Base-by-base conservation (phyloP, 2,888 invertebrate species). In the Tetanocera ferruginea region DNA sequence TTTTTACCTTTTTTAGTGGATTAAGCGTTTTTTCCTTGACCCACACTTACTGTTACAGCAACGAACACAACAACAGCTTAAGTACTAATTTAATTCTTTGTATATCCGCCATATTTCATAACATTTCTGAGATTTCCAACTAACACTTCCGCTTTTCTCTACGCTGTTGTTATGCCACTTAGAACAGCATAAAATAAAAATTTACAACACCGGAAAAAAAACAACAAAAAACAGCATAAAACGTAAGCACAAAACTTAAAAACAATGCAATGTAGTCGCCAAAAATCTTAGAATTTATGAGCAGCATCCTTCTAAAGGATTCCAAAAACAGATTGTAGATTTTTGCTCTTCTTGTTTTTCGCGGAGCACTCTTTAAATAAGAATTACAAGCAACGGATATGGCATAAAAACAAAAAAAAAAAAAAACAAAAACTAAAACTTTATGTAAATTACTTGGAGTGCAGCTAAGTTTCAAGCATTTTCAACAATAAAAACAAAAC, bases 291-390 rank as follows among this genome's bases (percentile, higher is more conserved):
- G 14, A 74, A 74, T 74, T 74, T 74, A 74, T 74, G 62, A 51
- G 49, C 19, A 74, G 64, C 73, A 62, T 74, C 73, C 62, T 62
- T 62, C 49, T n/a, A 23, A 28, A 49, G 73, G 64, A 74, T 62
- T 72, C 64, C 73, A 74, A 49, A 74, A 74, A 74, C 73, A 74
- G 73, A 74, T 74, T 74, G 64, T 31, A 62, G 49, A n/a, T 11
- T 55, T 23, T 19, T n/a, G 55, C 23, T 55, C 55, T 55, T 34
- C 67, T n/a, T 55, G 43, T 43, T 51, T 74, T 64, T 37, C 64
- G 43, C 51, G 14, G 8, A 34, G 64, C 14, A 55, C 55, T 55
- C 25, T 28, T 52, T 52, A 31, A 25, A 34, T 9, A 43, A 19
- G 34, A 34, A 14, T 49, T 14, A 14, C 70, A 52, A 28, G 70